phyloP scores from a whole-genome alignment of 2,797 vertebrate species.

The Tarsius wallacei region DNA sequence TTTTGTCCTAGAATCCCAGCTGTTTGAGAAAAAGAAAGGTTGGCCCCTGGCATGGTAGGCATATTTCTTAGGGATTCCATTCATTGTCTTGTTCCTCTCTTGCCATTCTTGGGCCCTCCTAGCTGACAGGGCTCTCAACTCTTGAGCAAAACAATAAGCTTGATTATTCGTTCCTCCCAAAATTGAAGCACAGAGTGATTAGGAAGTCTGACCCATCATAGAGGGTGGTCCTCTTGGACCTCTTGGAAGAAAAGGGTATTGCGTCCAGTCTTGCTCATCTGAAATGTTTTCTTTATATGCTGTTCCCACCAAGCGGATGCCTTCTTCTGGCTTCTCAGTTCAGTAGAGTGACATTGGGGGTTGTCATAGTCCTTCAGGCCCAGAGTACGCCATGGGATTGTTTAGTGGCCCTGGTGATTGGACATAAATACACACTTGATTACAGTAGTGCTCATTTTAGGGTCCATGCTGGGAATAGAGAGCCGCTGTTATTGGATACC shows the following conservation, averaged over 20 bases:
- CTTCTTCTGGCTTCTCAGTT: neutral
- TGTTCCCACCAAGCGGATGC: neutral
- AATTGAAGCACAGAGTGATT: neutral
- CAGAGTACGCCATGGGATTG: neutral
- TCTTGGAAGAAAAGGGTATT: neutral
- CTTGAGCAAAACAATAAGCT: neutral
- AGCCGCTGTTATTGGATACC: neutral
- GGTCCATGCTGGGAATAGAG: neutral
- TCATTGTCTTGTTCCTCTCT: neutral
- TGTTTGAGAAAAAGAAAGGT: neutral
- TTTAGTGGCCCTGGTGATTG: neutral
- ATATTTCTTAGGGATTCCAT: neutral
- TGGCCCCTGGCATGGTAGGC: neutral
- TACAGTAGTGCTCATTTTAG: neutral
- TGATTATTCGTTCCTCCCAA: no score
- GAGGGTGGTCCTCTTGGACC: neutral
- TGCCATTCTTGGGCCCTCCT: neutral
- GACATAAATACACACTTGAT: neutral
- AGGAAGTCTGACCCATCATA: accelerated
- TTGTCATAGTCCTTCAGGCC: neutral
- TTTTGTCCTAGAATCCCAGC: neutral
- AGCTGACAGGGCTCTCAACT: neutral
- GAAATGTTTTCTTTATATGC: neutral
- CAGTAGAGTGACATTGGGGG: neutral
- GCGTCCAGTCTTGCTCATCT: neutral